Conservation (phyloP, 2,797 vertebrate genomes). For the Onychomys arenicola region DNA sequence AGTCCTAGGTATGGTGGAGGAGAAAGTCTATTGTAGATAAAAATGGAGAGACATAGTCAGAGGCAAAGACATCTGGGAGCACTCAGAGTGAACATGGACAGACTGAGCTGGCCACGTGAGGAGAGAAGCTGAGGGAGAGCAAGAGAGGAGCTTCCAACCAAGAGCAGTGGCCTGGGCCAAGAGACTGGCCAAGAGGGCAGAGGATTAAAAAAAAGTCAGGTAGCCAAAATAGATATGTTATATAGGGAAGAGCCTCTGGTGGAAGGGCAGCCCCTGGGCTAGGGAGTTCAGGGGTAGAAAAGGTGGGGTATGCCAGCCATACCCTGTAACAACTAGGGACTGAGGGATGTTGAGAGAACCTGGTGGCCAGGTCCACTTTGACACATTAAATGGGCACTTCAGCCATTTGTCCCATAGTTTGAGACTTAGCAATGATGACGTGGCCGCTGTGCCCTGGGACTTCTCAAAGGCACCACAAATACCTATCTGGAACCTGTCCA, state of each 20-base stretch:
- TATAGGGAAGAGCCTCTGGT: background rate
- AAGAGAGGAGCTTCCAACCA: background rate
- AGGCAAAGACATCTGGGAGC: background rate
- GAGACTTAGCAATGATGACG: background rate
- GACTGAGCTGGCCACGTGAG: background rate
- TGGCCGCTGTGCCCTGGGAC: background rate
- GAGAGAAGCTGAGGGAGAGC: too few species aligned
- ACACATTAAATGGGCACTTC: background rate
- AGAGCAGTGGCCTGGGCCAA: background rate
- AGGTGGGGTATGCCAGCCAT: background rate
- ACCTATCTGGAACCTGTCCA: background rate
- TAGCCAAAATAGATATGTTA: background rate
- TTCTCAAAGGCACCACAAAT: background rate
- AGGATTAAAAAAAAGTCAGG: background rate
- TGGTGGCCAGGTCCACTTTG: background rate
- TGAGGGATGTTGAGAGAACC: background rate
- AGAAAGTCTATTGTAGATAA: background rate
- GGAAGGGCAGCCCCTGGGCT: background rate
- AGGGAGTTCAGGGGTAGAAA: background rate
- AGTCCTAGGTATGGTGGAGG: background rate
- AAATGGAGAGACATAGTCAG: background rate
- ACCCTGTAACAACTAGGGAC: background rate
- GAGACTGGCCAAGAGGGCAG: background rate
- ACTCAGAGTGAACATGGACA: background rate
- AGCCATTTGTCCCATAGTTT: background rate